These are phyloP conservation scores for Callocephalon fimbriatum DNA, from an alignment of 2,113 vertebrate genomes.

Conservation along the genomic window DNA sequence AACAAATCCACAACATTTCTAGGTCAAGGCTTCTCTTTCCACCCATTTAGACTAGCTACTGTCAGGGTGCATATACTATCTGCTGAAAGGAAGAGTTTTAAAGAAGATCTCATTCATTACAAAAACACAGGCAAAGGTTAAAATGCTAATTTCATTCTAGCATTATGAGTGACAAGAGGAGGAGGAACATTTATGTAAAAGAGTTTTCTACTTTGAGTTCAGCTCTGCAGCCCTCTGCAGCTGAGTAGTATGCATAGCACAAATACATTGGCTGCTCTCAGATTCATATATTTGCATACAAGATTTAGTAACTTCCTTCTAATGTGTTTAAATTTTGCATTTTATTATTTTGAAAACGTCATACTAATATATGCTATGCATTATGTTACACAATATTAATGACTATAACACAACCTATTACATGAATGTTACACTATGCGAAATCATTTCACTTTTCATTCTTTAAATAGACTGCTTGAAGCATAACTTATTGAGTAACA, in stretches of 20 bases:
- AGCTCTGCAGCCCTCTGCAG: conserved; percentile 57
- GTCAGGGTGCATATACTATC: not conserved
- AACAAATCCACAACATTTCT: not conserved
- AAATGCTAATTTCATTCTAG: conserved; percentile 26
- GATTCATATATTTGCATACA: conserved; percentile 14
- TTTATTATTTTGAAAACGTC: not conserved
- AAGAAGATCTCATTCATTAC: not conserved
- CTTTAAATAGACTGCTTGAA: not conserved
- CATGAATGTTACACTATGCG: not conserved
- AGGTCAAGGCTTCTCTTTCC: not conserved
- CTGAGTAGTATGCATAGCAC: not conserved
- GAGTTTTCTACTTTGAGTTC: conserved; percentile 4
- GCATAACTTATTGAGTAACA: not conserved
- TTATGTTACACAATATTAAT: not conserved
- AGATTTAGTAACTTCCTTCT: not conserved
- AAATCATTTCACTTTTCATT: conserved; percentile 41
- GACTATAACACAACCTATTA: not conserved
- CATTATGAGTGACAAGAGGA: not conserved
- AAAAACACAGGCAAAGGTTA: conserved; percentile 16
- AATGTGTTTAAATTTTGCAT: not conserved
- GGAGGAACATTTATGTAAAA: conserved; percentile 36
- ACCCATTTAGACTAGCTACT: not conserved
- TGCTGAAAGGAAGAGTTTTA: not conserved
- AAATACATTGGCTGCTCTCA: not conserved
- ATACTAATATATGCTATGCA: not conserved